Evolutionary conservation across 2,113 vertebrate genomes (phyloP).

Genomic region (Mus spicilegus): DNA sequence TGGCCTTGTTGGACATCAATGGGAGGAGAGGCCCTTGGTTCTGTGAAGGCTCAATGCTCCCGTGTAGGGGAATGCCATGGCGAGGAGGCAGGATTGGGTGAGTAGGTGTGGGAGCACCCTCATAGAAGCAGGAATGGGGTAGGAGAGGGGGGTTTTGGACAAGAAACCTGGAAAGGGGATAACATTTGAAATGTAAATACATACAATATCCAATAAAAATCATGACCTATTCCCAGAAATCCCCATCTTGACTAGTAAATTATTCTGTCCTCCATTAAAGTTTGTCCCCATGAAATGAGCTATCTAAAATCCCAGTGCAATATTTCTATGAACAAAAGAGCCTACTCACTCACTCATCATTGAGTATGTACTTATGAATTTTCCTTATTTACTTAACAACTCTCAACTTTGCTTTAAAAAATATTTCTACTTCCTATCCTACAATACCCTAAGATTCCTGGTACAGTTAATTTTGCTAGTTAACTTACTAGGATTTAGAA

Average conservation of each 20-base stretch:
- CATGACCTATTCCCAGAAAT: background rate
- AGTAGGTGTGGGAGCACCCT: too few relatives aligned
- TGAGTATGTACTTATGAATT: background rate
- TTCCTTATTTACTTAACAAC: background rate
- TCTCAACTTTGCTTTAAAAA: background rate
- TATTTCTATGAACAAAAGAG: background rate
- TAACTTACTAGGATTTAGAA: background rate
- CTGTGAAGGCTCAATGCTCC: too few relatives aligned
- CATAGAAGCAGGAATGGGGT: too few relatives aligned
- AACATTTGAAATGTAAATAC: too few relatives aligned
- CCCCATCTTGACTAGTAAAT: background rate
- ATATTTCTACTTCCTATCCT: slow-evolving; percentile 27
- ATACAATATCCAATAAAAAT: background rate
- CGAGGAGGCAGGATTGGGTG: too few relatives aligned
- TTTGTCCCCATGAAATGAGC: background rate
- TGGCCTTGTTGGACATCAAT: too few relatives aligned
- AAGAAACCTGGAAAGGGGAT: too few relatives aligned
- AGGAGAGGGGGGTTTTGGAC: too few relatives aligned
- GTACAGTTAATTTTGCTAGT: background rate
- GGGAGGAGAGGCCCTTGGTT: too few relatives aligned
- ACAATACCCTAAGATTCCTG: background rate
- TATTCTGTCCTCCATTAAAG: background rate
- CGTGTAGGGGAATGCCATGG: too few relatives aligned
- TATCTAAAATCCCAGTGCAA: background rate
- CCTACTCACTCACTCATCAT: background rate